These are phyloP conservation scores for Calyptomena viridis DNA, from an alignment of 2,113 vertebrate genomes.

Conservation along the genomic window DNA sequence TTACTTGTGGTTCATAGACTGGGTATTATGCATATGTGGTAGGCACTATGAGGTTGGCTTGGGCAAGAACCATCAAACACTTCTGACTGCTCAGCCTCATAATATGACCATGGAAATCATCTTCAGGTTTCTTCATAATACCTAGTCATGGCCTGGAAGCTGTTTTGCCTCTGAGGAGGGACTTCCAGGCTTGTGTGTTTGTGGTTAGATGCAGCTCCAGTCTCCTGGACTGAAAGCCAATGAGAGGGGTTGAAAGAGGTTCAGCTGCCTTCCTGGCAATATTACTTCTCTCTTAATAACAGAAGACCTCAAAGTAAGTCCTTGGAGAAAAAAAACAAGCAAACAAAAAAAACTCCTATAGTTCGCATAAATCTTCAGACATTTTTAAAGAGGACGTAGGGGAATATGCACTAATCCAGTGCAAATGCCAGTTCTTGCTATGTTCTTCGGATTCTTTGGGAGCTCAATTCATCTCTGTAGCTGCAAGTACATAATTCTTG, in stretches of 20 bases:
- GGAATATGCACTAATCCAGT: neutral
- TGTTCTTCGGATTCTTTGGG: neutral
- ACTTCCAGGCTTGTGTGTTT: neutral
- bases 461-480: neutral
- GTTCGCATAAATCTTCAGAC: neutral
- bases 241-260: neutral
- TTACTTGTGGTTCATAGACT: neutral
- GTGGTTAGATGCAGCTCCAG: neutral
- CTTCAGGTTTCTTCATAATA: neutral
- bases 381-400: neutral
- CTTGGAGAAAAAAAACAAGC: neutral
- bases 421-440: neutral
- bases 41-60: neutral
- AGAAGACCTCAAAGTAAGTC: neutral
- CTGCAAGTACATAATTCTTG: neutral
- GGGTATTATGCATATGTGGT: neutral
- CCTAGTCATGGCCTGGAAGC: neutral
- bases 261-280: neutral
- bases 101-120: neutral
- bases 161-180: neutral
- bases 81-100: neutral
- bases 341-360: neutral
- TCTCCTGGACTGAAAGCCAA: accelerated
- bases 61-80: neutral
- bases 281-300: neutral